A percentile compares a stretch with the other conserved stretches of the same genome.
Evolutionary conservation across 2,113 vertebrate genomes (phyloP).

Genomic region (Tychaedon coryphoeus): DNA sequence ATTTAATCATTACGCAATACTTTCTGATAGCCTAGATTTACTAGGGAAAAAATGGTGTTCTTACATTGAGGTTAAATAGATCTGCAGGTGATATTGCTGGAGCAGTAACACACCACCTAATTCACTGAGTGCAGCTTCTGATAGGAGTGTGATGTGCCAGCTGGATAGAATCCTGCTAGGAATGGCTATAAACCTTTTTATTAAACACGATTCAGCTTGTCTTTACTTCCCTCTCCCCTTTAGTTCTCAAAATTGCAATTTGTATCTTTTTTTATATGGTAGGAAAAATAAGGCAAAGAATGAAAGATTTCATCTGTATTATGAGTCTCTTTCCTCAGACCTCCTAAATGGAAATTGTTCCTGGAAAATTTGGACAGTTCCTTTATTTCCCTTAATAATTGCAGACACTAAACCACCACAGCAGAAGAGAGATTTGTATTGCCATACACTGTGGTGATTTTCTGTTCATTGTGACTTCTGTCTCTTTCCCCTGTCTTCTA

Average conservation of each 20-base stretch:
- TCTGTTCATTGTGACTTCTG: neutral
- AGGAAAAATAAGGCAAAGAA: neutral
- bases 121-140: neutral
- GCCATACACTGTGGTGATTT: neutral
- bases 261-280: neutral
- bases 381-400: slow-evolving; percentile 14
- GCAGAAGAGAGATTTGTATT: neutral
- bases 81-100: neutral
- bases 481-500: neutral
- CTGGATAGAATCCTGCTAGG: neutral
- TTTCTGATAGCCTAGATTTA: neutral
- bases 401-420: neutral
- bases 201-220: slow-evolving; percentile 5
- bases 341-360: neutral
- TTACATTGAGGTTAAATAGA: neutral
- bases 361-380: slow-evolving; percentile 46
- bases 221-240: neutral
- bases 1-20: neutral
- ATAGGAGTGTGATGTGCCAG: neutral
- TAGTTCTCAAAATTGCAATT: neutral
- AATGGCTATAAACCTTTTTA: slow-evolving; percentile 8
- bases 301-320: neutral
- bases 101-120: neutral
- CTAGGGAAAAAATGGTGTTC: neutral
- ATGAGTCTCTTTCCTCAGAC: neutral